phyloP scores from a whole-genome alignment of 2,113 vertebrate genomes.

The Daphoenositta chrysoptera region DNA sequence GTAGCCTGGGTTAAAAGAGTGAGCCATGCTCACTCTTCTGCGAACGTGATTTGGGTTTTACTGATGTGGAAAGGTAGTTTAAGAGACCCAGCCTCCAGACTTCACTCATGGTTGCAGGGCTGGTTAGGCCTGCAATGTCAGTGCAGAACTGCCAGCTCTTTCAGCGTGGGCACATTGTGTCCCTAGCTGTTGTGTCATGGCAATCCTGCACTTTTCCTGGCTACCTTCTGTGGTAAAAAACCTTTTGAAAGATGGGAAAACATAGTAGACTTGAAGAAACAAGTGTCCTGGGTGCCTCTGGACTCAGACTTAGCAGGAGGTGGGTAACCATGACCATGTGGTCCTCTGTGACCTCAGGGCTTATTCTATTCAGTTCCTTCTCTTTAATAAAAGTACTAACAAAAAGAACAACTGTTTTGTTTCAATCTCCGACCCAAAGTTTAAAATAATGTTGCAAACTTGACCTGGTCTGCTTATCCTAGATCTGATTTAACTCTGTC shows the following conservation, averaged over 20 bases:
- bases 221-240: not conserved
- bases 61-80: not conserved
- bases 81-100: not conserved
- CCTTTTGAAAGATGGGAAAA: not conserved
- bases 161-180: not conserved
- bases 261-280: rapidly evolving
- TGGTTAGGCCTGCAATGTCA: not conserved
- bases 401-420: not conserved
- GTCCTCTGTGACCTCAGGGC: not conserved
- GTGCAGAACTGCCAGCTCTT: not conserved
- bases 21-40: not conserved
- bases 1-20: not conserved
- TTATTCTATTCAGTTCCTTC: not conserved
- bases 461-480: not conserved
- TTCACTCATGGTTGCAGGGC: not conserved
- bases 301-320: not conserved
- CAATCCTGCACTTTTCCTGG: not conserved
- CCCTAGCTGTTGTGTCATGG: not conserved
- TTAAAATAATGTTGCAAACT: not conserved
- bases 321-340: not conserved
- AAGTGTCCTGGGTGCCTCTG: not conserved
- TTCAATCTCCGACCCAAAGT: not conserved
- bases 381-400: not conserved
- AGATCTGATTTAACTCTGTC: not conserved
- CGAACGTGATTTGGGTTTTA: not conserved